Evolutionary conservation across 2,113 vertebrate species (phyloP).

Genomic region (Xiphophorus hellerii): DNA sequence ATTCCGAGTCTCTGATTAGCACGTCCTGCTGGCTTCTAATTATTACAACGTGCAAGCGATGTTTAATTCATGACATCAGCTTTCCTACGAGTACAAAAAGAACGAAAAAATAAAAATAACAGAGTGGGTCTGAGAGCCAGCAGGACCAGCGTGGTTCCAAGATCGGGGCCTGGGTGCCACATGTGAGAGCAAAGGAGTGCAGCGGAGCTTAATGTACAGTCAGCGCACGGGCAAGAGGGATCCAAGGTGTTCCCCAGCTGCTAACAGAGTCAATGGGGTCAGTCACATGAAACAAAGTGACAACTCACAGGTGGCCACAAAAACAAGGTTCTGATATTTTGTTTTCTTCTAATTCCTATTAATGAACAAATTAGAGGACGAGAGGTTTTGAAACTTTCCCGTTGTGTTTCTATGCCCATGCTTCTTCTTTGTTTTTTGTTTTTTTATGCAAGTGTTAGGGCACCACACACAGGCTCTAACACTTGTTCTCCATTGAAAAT

Average conservation of each 20-base stretch:
- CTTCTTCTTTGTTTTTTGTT: too few species aligned
- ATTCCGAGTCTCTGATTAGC: conserved; percentile 54
- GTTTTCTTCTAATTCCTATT: neutral
- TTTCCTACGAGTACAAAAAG: conserved; percentile 36
- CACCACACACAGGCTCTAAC: too few species aligned
- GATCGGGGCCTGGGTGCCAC: conserved; percentile 61
- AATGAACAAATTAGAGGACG: neutral
- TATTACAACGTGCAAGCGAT: conserved; percentile 62
- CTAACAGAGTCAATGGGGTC: conserved; percentile 44
- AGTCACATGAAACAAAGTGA: conserved; percentile 7
- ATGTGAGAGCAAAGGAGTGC: conserved; percentile 49
- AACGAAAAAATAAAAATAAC: conserved; percentile 14
- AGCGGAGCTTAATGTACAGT: conserved; percentile 30
- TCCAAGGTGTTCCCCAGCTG: conserved; percentile 52
- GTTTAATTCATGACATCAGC: conserved; percentile 74
- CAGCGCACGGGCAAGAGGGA: conserved; percentile 18
- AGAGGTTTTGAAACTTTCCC: too few species aligned
- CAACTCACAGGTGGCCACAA: neutral
- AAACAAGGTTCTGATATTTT: neutral
- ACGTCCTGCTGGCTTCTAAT: conserved; percentile 60
- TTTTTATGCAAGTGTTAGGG: too few species aligned
- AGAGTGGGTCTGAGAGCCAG: conserved; percentile 44
- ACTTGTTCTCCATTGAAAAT: too few species aligned
- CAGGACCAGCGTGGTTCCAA: conserved; percentile 42
- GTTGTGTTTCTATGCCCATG: too few species aligned